These are phyloP conservation scores for Lepeophtheirus nordmannii DNA, from an alignment of 2,888 invertebrate species.

Conservation along the genomic window DNA sequence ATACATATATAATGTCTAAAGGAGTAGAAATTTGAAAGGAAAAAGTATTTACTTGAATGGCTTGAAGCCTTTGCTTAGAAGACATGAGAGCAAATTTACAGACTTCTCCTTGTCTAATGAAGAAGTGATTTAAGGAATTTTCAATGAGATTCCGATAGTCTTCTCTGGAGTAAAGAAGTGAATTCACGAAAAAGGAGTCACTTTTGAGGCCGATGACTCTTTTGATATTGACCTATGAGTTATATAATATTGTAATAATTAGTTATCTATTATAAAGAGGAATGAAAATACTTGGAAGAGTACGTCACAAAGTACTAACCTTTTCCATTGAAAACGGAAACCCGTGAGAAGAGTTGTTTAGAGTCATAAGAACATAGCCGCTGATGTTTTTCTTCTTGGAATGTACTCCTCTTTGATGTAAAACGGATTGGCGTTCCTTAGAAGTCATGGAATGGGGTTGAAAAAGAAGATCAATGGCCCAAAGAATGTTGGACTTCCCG, in stretches of 20 bases:
- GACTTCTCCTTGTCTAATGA: slow-evolving; percentile 1
- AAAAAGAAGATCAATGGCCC: neutral
- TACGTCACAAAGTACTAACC: neutral
- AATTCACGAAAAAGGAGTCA: neutral
- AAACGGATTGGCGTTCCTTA: neutral
- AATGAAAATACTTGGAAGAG: neutral
- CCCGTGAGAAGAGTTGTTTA: neutral
- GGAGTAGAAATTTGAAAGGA: too few relatives aligned
- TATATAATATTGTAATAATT: neutral
- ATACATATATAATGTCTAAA: too few relatives aligned
- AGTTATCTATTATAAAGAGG: neutral
- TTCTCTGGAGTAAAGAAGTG: neutral
- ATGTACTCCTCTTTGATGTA: neutral
- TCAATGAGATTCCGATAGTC: neutral
- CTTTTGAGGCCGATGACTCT: neutral
- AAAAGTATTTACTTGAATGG: neutral
- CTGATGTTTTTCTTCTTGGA: neutral
- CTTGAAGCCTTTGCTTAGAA: neutral
- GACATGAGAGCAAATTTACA: neutral
- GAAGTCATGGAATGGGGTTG: neutral
- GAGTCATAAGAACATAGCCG: neutral
- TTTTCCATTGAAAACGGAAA: neutral
- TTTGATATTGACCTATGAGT: neutral
- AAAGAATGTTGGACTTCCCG: neutral
- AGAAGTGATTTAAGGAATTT: neutral